Conservation (phyloP, 2,888 invertebrate genomes). For the Thecocarcelia acutangulata region DNA sequence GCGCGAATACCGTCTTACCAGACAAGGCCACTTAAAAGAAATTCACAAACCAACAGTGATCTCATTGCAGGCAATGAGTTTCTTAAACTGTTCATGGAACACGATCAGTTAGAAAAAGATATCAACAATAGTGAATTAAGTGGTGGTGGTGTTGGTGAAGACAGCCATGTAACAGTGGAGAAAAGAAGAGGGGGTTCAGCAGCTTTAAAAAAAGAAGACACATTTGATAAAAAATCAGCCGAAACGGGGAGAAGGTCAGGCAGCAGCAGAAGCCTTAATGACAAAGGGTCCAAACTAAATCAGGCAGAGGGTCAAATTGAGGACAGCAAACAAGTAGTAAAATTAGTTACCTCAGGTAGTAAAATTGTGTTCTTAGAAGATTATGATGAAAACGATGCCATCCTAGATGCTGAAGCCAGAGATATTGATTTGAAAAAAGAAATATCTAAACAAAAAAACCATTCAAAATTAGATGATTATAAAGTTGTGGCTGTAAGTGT, state of each 20-base stretch:
- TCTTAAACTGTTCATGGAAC: slow-evolving; percentile 78
- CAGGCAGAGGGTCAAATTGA: slow-evolving; percentile 65
- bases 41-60: slow-evolving; percentile 73
- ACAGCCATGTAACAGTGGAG: not conserved
- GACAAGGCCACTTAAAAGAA: slow-evolving; percentile 70
- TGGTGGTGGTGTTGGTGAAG: slow-evolving; percentile 52
- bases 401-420: slow-evolving; percentile 70
- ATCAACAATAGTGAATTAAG: slow-evolving; percentile 73
- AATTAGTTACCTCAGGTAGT: slow-evolving; percentile 78
- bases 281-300: slow-evolving; percentile 56
- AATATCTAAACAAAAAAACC: slow-evolving; percentile 35
- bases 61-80: slow-evolving; percentile 80
- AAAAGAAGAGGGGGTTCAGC: not conserved
- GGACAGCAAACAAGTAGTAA: slow-evolving; percentile 75
- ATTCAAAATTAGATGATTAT: slow-evolving; percentile 75
- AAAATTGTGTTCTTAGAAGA: slow-evolving; percentile 79
- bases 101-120: slow-evolving; percentile 75
- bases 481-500: slow-evolving; percentile 83
- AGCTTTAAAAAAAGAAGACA: slow-evolving; percentile 14
- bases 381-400: slow-evolving; percentile 72
- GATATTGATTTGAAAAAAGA: slow-evolving; percentile 71
- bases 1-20: slow-evolving; percentile 69
- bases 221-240: slow-evolving; percentile 56
- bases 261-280: slow-evolving; percentile 45
- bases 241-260: slow-evolving; percentile 55